Percentiles rank a stretch among this genome's conserved stretches.
Evolutionary conservation across 2,888 invertebrate species (phyloP).

Genomic region (Melipona bicolor): DNA sequence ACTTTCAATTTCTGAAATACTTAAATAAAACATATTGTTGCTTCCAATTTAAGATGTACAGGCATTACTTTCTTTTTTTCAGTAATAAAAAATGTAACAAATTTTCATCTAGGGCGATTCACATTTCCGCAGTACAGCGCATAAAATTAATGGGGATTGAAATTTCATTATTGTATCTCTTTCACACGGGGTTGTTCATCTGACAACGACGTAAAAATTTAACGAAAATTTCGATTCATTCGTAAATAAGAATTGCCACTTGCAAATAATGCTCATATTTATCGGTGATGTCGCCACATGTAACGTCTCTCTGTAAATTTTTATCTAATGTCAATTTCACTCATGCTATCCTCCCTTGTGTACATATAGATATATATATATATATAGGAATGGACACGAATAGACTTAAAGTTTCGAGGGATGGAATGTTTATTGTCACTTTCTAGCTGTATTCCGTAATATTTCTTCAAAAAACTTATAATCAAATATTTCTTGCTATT

Average conservation of each 20-base stretch:
- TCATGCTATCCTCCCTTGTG: conserved; percentile 3
- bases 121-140: background rate
- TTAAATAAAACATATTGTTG: background rate
- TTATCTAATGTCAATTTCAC: conserved; percentile 22
- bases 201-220: background rate
- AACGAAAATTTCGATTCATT: background rate
- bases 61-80: background rate
- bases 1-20: background rate
- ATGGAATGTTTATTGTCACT: conserved; percentile 33
- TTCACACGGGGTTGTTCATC: background rate
- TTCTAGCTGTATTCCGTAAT: conserved; percentile 28
- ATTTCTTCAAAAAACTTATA: background rate
- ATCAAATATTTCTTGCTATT: background rate
- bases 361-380: conserved; percentile 36
- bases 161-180: background rate
- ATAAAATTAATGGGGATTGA: background rate
- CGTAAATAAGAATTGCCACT: background rate
- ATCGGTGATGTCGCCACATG: conserved; percentile 23
- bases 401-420: conserved; percentile 10
- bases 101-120: background rate
- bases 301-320: background rate
- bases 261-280: background rate
- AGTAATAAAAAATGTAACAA: background rate
- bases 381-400: conserved; percentile 28
- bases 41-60: background rate